These are phyloP conservation scores for Anastatus disparis DNA, from an alignment of 1,140 invertebrate species.

Conservation along the genomic window DNA sequence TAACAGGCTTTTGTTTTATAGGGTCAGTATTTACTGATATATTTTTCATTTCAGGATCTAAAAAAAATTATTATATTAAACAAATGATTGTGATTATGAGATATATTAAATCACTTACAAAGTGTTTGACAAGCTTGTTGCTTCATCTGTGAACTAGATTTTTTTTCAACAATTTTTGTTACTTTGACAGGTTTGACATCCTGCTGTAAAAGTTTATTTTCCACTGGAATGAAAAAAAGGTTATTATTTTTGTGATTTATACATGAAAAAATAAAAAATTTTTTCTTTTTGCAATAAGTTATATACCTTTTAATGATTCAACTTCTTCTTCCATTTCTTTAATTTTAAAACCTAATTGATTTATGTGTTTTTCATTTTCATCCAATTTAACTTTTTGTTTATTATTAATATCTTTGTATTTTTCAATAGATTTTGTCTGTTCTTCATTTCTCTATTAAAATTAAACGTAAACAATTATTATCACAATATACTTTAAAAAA, in stretches of 20 bases:
- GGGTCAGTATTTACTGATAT: conserved; percentile 39
- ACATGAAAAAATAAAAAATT: background rate
- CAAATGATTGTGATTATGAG: background rate
- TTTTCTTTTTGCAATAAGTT: background rate
- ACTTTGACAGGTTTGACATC: conserved; percentile 8
- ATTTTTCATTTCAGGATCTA: conserved; percentile 28
- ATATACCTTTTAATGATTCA: conserved; percentile 15
- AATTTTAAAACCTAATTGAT: conserved; percentile 51
- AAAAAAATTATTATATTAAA: conserved; percentile 7
- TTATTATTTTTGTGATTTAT: no score
- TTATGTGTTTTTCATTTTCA: conserved; percentile 47
- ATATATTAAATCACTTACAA: conserved; percentile 1
- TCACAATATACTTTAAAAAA: no score
- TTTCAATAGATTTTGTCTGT: conserved; percentile 37
- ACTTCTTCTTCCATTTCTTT: conserved; percentile 42
- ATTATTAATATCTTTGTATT: conserved; percentile 16
- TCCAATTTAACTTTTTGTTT: conserved; percentile 44
- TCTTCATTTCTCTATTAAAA: background rate
- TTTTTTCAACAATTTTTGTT: conserved; percentile 3
- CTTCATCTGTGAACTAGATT: background rate
- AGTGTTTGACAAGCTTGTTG: conserved; percentile 16
- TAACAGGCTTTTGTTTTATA: conserved; percentile 21
- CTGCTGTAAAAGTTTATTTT: conserved; percentile 7
- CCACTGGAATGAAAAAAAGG: background rate
- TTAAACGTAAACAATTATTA: background rate